Conservation (phyloP, 2,113 vertebrate species). For the Gallinago undulata region DNA sequence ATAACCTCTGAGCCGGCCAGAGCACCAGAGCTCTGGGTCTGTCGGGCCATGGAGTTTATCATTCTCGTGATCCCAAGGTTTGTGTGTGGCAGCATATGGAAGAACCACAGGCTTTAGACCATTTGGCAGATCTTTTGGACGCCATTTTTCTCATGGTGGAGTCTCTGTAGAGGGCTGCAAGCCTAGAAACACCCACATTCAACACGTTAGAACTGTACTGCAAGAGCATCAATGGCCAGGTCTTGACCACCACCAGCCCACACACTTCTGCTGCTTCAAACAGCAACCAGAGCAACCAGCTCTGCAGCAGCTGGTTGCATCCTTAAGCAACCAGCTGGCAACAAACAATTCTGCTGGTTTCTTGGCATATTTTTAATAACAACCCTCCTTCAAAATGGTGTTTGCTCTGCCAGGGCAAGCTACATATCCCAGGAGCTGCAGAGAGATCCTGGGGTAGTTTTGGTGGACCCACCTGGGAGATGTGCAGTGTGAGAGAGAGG, state of each 20-base stretch:
- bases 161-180: background rate
- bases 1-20: background rate
- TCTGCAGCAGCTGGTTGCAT: background rate
- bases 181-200: background rate
- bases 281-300: background rate
- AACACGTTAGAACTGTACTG: background rate
- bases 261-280: background rate
- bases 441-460: background rate
- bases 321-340: background rate
- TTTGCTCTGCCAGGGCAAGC: background rate
- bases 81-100: background rate
- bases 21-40: accelerated
- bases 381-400: background rate
- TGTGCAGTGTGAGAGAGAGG: accelerated
- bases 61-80: background rate
- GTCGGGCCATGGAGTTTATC: accelerated
- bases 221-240: background rate
- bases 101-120: background rate
- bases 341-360: background rate
- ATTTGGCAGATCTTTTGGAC: background rate
- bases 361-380: background rate
- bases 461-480: background rate
- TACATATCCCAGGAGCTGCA: background rate
- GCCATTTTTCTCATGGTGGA: background rate
- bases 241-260: background rate